Evolutionary conservation across 2,888 invertebrate genomes (phyloP).

Genomic region (Rhodophaea formosa): DNA sequence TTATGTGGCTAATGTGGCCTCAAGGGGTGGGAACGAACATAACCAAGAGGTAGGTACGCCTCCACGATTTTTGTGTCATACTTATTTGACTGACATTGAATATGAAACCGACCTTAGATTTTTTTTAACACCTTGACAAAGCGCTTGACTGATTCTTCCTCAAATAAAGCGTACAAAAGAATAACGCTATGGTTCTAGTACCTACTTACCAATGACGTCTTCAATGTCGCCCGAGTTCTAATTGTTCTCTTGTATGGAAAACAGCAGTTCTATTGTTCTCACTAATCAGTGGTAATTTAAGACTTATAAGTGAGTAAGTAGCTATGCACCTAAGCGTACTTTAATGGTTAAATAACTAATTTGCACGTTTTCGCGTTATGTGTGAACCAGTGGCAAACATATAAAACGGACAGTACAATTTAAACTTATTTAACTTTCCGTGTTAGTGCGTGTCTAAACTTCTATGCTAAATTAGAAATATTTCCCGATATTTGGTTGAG

Average conservation of each 20-base stretch:
- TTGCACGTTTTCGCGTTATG: neutral
- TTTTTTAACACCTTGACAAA: slow-evolving; percentile 3
- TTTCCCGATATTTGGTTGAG: no score
- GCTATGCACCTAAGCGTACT: neutral
- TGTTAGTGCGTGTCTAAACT: no score
- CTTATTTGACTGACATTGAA: neutral
- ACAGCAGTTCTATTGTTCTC: slow-evolving; percentile 55
- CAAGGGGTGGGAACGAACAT: no score
- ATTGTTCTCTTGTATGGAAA: slow-evolving; percentile 22
- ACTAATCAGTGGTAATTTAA: slow-evolving; percentile 46
- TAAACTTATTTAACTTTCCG: no score
- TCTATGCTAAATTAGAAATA: no score
- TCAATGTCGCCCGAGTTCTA: slow-evolving; percentile 20
- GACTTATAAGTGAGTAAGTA: slow-evolving; percentile 7
- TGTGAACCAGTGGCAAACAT: no score
- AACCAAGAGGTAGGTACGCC: neutral
- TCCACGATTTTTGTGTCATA: neutral
- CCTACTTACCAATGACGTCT: slow-evolving; percentile 2
- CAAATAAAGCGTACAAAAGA: neutral
- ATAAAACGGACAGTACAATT: no score
- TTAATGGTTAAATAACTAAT: neutral
- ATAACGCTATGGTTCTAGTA: neutral
- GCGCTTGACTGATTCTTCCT: slow-evolving; percentile 4
- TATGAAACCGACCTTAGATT: neutral
- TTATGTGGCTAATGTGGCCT: no score